These are phyloP conservation scores for Pogonocichla stellata DNA, from an alignment of 2,113 vertebrate genomes.

Conservation along the genomic window DNA sequence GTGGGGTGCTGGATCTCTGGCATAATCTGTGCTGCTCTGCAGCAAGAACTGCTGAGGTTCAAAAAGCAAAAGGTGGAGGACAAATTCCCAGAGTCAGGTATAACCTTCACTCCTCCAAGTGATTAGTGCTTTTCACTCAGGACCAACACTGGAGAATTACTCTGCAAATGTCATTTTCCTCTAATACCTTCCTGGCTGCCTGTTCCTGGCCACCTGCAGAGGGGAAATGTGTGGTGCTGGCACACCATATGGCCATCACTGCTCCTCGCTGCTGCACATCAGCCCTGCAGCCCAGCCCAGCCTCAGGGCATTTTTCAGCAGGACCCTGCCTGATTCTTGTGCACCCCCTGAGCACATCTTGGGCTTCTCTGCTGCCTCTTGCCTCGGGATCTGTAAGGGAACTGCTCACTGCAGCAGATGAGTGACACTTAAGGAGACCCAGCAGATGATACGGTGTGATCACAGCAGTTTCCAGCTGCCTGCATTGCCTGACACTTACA, in stretches of 20 bases:
- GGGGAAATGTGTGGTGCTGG: background rate
- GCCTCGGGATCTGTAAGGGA: constrained; percentile 40
- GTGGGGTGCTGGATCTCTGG: background rate
- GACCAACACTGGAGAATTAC: background rate
- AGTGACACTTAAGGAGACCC: background rate
- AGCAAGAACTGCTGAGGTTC: background rate
- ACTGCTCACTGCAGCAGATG: background rate
- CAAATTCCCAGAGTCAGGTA: background rate
- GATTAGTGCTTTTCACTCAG: background rate
- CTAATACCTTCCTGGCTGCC: background rate
- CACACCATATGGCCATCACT: background rate
- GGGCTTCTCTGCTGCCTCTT: background rate
- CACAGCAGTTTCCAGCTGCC: background rate
- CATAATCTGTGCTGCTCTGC: background rate
- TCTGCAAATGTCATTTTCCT: background rate
- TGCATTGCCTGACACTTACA: background rate
- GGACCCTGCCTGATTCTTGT: background rate
- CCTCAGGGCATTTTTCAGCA: background rate
- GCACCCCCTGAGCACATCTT: background rate
- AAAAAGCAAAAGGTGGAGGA: background rate
- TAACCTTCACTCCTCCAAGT: background rate
- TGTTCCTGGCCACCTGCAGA: background rate
- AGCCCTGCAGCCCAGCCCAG: background rate
- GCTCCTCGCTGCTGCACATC: background rate
- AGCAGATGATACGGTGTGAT: accelerated